phyloP scores from a whole-genome alignment of 1,140 invertebrate species.

The Drosophila sp. region DNA sequence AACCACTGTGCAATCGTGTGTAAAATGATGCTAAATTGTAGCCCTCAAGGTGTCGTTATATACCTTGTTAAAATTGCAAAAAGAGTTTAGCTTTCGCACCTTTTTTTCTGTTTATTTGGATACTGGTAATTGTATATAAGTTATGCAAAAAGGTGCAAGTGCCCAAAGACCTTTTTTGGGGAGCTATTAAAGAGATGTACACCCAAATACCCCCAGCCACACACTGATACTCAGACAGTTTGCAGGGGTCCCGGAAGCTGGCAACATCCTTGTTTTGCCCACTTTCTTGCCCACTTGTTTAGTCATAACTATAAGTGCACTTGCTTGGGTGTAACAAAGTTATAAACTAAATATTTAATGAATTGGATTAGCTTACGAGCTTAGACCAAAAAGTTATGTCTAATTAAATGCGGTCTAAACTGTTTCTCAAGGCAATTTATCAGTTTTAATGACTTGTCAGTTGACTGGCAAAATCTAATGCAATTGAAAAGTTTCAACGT shows the following conservation, averaged over 20 bases:
- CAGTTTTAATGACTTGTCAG: constrained; percentile 77
- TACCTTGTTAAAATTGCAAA: constrained; percentile 7
- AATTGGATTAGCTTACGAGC: constrained; percentile 67
- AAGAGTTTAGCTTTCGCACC: constrained; percentile 34
- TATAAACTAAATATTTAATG: constrained; percentile 73
- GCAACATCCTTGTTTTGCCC: neutral
- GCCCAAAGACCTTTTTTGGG: neutral
- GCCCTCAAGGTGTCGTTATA: neutral
- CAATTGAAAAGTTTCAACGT: constrained; percentile 73
- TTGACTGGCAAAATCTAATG: constrained; percentile 68
- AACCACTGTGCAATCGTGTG: neutral
- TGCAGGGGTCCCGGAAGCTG: neutral
- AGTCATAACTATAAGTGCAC: constrained; percentile 53
- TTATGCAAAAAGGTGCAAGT: constrained; percentile 29
- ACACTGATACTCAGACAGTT: neutral
- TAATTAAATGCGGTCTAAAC: constrained; percentile 71
- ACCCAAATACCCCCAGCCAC: neutral
- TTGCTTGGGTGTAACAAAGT: constrained; percentile 53
- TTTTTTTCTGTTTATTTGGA: constrained; percentile 12
- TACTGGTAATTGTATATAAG: constrained; percentile 7
- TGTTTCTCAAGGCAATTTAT: constrained; percentile 70
- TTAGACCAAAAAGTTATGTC: constrained; percentile 54
- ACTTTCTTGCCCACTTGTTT: constrained; percentile 2
- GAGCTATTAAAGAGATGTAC: constrained; percentile 5
- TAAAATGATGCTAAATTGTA: neutral